These are phyloP conservation scores for Sceloporus undulatus DNA, from an alignment of 2,113 vertebrate genomes.

Conservation along the genomic window DNA sequence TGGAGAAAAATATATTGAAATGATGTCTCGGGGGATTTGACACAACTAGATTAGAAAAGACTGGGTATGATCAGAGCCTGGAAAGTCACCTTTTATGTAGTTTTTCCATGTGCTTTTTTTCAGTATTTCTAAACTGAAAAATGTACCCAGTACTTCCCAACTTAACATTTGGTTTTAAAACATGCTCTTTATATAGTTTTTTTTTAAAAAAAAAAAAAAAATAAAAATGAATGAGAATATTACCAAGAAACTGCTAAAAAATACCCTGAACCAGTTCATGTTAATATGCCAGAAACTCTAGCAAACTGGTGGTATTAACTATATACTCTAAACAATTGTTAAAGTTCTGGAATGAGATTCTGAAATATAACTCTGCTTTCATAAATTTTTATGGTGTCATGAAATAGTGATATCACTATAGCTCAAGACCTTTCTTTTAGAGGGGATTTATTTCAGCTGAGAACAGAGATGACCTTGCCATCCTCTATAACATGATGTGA, in stretches of 20 bases:
- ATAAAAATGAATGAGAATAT: slow-evolving; percentile 9
- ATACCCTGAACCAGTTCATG: slow-evolving; percentile 5
- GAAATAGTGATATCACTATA: slow-evolving; percentile 25
- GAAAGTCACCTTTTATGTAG: no score
- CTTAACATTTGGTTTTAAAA: background rate
- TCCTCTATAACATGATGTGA: background rate
- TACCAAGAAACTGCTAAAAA: background rate
- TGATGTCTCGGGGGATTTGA: background rate
- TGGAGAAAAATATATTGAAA: background rate
- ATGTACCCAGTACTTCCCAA: background rate
- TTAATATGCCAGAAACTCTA: background rate
- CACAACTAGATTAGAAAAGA: background rate
- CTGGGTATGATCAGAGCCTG: no score
- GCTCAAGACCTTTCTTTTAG: slow-evolving; percentile 20
- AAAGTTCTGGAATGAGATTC: slow-evolving; percentile 30
- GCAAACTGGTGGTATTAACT: background rate
- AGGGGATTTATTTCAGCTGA: slow-evolving; percentile 35
- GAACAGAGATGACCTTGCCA: slow-evolving; percentile 47
- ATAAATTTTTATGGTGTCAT: slow-evolving; percentile 35
- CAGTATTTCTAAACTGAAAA: slow-evolving; percentile 20
- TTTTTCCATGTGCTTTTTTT: no score
- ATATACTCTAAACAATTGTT: slow-evolving; percentile 35
- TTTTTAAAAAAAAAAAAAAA: background rate
- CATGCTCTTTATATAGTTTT: background rate
- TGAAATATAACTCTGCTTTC: slow-evolving; percentile 36